These are phyloP conservation scores for Pseudoatta argentina DNA, from an alignment of 1,140 invertebrate genomes.

Conservation along the genomic window DNA sequence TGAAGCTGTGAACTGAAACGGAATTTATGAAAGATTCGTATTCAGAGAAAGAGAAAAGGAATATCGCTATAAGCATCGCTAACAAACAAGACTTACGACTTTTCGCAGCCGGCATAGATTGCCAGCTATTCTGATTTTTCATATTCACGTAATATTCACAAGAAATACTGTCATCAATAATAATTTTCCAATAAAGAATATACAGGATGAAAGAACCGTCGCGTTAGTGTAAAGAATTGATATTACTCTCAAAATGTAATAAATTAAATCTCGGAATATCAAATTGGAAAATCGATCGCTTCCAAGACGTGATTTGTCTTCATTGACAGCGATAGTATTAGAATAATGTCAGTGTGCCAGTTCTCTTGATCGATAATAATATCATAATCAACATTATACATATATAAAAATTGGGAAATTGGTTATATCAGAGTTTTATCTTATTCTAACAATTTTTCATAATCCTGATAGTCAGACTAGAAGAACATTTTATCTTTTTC, in stretches of 20 bases:
- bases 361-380: not conserved
- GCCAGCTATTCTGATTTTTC: not conserved
- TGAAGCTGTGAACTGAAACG: not conserved
- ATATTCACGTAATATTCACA: not conserved
- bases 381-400: not conserved
- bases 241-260: constrained; percentile 7
- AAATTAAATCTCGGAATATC: not conserved
- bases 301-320: constrained; percentile 9
- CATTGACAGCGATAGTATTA: constrained; percentile 26
- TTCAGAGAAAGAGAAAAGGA: constrained; percentile 38
- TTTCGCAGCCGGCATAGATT: not conserved
- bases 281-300: constrained; percentile 16
- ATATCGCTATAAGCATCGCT: not conserved
- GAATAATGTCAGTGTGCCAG: not conserved
- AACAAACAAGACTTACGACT: constrained; percentile 41
- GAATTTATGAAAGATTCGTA: constrained; percentile 62
- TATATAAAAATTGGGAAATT: not conserved
- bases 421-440: not conserved
- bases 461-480: not conserved
- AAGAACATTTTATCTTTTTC: not conserved
- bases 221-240: not conserved
- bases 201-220: not conserved
- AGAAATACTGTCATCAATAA: not conserved
- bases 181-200: not conserved
- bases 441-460: constrained; percentile 6